Percentiles rank a stretch among this genome's conserved stretches.
Conservation (phyloP, 2,797 vertebrate genomes). For the Tiaroga cobitis region DNA sequence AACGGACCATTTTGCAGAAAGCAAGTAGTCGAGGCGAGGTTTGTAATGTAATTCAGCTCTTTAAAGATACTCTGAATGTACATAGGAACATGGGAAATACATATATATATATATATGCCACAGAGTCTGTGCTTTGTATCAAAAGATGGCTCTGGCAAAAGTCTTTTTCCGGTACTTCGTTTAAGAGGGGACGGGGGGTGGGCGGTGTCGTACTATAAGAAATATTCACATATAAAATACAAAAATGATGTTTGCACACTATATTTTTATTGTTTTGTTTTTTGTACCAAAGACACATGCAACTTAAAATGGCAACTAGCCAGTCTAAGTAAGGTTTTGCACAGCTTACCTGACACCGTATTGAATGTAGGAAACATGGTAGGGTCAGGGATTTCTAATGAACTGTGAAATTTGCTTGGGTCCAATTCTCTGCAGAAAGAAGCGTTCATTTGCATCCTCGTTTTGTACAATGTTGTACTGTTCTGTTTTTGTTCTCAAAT, state of each 20-base stretch:
- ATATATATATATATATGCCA: constrained; percentile 99
- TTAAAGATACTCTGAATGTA: constrained; percentile 95
- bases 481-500: constrained; percentile 83
- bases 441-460: constrained; percentile 85
- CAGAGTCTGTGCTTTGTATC: constrained; percentile 99
- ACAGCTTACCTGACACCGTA: constrained; percentile 99
- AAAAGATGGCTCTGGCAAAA: constrained; percentile 97
- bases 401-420: constrained; percentile 99
- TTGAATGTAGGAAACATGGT: constrained; percentile 98
- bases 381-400: constrained; percentile 97
- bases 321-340: constrained; percentile 99
- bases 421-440: constrained; percentile 99
- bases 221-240: constrained; percentile 79
- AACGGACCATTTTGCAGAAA: constrained; percentile 82
- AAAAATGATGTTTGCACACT: constrained; percentile 98
- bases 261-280: constrained; percentile 90
- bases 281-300: constrained; percentile 99
- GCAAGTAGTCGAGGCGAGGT: constrained; percentile 81
- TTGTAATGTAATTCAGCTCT: constrained; percentile 91
- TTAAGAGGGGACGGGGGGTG: constrained; percentile 62
- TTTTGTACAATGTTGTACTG: constrained; percentile 77
- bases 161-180: constrained; percentile 81
- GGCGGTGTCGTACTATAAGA: constrained; percentile 51
- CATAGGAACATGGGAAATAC: constrained; percentile 95
- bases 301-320: constrained; percentile 98